phyloP scores from a whole-genome alignment of 92 coral and sea anemone species.

The Parazoanthus darwini region DNA sequence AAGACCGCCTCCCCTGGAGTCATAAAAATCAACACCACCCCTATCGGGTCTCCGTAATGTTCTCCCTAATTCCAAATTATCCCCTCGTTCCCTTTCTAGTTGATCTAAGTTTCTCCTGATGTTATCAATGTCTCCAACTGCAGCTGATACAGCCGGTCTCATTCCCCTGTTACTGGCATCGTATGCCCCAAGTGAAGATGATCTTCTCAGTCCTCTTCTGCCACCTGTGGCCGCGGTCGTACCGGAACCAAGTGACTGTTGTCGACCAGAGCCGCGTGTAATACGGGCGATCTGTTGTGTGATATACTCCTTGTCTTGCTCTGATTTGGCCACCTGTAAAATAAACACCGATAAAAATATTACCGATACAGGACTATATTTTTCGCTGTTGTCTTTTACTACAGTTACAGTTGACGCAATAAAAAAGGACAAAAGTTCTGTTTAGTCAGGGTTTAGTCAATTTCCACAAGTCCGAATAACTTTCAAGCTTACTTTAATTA shows the following conservation, averaged over 20 bases:
- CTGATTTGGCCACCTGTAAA: slow-evolving; percentile 74
- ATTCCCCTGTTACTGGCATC: slow-evolving; percentile 58
- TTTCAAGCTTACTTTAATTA: no score
- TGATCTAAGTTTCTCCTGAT: slow-evolving; percentile 80
- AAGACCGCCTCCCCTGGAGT: slow-evolving; percentile 42
- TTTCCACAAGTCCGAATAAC: no score
- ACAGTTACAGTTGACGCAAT: no score
- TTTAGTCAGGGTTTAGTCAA: no score
- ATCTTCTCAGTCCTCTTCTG: slow-evolving; percentile 60
- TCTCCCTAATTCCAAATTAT: slow-evolving; percentile 5
- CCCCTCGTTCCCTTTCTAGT: slow-evolving; percentile 61
- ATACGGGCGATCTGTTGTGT: slow-evolving; percentile 74
- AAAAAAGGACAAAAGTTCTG: no score
- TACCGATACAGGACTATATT: no score
- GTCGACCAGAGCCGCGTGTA: slow-evolving; percentile 66
- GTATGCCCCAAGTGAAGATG: slow-evolving; percentile 65
- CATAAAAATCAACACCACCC: slow-evolving; percentile 36
- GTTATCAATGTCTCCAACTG: slow-evolving; percentile 61
- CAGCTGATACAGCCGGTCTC: slow-evolving; percentile 56
- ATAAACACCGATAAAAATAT: background rate
- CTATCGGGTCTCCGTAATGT: slow-evolving; percentile 12
- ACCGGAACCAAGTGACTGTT: slow-evolving; percentile 76
- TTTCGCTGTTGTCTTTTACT: no score
- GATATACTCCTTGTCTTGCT: slow-evolving; percentile 80
- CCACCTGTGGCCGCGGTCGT: slow-evolving; percentile 34